A percentile compares a stretch with the other conserved stretches of the same genome.
phyloP scores from a whole-genome alignment of 2,797 vertebrate species.

The Rhabdomys pumilio region DNA sequence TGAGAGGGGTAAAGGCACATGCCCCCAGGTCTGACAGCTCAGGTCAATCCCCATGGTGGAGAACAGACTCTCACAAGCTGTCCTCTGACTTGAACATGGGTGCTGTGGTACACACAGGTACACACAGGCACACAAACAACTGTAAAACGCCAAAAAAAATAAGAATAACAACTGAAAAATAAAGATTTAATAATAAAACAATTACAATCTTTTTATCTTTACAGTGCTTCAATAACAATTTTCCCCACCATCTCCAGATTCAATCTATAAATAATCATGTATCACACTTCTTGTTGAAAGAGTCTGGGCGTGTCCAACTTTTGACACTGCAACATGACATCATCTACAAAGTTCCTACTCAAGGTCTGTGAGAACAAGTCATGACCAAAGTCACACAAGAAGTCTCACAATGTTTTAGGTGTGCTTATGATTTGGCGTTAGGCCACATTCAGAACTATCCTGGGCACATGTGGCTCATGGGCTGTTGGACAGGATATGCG shows the following conservation, averaged over 20 bases:
- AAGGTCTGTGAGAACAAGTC: neutral
- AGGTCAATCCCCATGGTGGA: neutral
- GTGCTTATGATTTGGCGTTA: neutral
- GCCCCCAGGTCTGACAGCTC: neutral
- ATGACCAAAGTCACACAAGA: neutral
- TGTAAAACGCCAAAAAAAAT: neutral
- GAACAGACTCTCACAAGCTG: neutral
- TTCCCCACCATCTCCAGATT: conserved; percentile 60
- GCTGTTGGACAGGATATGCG: neutral
- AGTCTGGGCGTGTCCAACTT: neutral
- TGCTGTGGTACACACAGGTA: fast-evolving
- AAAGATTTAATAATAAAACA: conserved; percentile 70
- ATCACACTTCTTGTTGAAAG: conserved; percentile 8
- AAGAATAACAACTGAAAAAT: conserved; percentile 43
- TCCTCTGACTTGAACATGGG: neutral
- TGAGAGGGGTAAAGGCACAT: neutral
- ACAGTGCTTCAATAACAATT: conserved; percentile 54
- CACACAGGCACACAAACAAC: neutral
- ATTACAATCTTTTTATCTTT: conserved; percentile 34
- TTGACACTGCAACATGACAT: neutral
- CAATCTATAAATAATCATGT: conserved; percentile 37
- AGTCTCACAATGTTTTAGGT: neutral
- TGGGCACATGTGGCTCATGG: neutral
- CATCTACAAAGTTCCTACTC: neutral
- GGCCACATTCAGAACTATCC: neutral